Conservation (phyloP, 2,797 vertebrate species). For the Chelidonichthys spinosus region DNA sequence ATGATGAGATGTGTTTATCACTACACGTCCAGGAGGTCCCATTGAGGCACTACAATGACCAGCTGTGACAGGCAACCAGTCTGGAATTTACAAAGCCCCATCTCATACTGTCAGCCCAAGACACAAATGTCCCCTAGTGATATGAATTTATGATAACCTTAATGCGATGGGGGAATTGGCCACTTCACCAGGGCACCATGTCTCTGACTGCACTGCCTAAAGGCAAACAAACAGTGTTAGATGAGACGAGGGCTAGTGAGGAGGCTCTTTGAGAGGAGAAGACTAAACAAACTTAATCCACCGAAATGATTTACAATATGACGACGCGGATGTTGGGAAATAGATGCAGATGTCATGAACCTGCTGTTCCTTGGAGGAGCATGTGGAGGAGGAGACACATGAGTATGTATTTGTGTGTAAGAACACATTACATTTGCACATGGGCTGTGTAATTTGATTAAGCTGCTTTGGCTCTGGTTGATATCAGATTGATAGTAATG, state of each 20-base stretch:
- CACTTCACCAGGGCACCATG: conserved; percentile 32
- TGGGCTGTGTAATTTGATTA: conserved; percentile 14
- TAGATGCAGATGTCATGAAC: conserved; percentile 36
- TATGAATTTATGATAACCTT: conserved; percentile 60
- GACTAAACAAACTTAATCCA: conserved; percentile 38
- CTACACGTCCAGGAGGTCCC: conserved; percentile 28
- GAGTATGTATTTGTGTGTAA: conserved; percentile 23
- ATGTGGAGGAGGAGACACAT: conserved; percentile 3
- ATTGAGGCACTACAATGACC: conserved; percentile 50
- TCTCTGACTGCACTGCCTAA: conserved; percentile 36
- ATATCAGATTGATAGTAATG: conserved; percentile 20
- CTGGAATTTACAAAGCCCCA: conserved; percentile 44
- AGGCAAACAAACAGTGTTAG: conserved; percentile 44
- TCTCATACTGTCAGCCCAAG: conserved; percentile 50
- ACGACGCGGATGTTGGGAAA: conserved; percentile 33
- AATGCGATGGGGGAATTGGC: conserved; percentile 38
- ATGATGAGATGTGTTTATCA: conserved; percentile 48
- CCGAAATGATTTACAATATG: conserved; percentile 35
- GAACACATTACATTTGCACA: not conserved
- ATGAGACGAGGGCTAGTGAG: conserved; percentile 24
- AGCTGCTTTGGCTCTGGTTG: conserved; percentile 1
- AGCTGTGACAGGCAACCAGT: conserved; percentile 64
- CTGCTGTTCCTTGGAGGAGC: not conserved
- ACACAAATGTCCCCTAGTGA: conserved; percentile 61
- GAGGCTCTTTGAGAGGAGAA: conserved; percentile 5